Conservation (phyloP, 2,888 invertebrate species). For the Rutpela maculata region DNA sequence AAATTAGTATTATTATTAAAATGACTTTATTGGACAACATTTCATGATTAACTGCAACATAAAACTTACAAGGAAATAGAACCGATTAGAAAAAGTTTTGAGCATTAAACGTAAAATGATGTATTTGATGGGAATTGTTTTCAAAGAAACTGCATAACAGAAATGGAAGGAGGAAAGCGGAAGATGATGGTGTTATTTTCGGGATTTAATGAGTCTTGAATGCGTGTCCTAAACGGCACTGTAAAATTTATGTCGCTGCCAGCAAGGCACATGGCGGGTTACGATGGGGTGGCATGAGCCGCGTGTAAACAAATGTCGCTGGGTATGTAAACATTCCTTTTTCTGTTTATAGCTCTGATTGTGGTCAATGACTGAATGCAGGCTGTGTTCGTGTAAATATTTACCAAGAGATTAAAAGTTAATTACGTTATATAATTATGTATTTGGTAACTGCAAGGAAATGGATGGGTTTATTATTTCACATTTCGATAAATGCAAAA, state of each 20-base stretch:
- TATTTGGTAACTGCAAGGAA: neutral
- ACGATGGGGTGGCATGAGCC: neutral
- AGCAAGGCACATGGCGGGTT: neutral
- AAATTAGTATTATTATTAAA: no score
- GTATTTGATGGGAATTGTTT: neutral
- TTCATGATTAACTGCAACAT: neutral
- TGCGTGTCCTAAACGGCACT: slow-evolving; percentile 31
- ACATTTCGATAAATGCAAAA: no score
- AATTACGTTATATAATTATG: neutral
- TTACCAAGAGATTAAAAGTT: slow-evolving; percentile 4
- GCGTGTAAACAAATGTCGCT: slow-evolving; percentile 20
- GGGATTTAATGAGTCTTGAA: slow-evolving; percentile 32
- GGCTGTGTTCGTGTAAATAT: slow-evolving; percentile 25
- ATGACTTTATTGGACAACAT: neutral
- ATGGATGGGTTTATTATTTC: no score
- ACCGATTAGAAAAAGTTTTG: neutral
- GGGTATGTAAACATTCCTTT: slow-evolving; percentile 9
- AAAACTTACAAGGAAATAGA: neutral
- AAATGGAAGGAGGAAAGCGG: neutral
- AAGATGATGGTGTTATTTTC: slow-evolving; percentile 23
- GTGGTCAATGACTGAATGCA: slow-evolving; percentile 30
- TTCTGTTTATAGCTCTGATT: slow-evolving; percentile 13
- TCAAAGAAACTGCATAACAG: neutral
- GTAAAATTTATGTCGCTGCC: slow-evolving; percentile 28
- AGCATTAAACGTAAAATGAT: neutral